A percentile compares a stretch with the other conserved stretches of the same genome.
phyloP scores from a whole-genome alignment of 2,888 invertebrate genomes.

The Mythimna albipuncta region DNA sequence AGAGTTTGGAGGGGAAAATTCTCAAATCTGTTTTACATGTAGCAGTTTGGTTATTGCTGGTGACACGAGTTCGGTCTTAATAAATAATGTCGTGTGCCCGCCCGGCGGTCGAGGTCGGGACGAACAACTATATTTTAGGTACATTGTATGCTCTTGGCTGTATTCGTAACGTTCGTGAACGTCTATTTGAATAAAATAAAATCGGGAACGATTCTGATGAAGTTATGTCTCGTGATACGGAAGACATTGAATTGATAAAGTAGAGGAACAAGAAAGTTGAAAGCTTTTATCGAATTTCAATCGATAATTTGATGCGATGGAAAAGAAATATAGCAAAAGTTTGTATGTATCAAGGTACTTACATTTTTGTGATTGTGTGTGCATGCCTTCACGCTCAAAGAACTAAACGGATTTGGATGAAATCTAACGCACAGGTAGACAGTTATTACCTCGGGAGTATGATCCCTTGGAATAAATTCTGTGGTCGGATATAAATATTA shows the following conservation, averaged over 20 bases:
- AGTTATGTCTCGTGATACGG: constrained; percentile 1
- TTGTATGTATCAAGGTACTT: too few relatives aligned
- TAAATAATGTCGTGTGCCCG: constrained; percentile 66
- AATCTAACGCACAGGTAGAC: too few relatives aligned
- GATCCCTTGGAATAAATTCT: not conserved
- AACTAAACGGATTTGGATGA: too few relatives aligned
- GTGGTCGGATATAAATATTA: not conserved
- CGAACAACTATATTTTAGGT: constrained; percentile 58
- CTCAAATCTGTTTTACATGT: constrained; percentile 67
- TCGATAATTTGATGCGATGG: not conserved
- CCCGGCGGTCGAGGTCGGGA: constrained; percentile 59
- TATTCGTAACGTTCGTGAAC: constrained; percentile 30
- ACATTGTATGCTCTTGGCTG: constrained; percentile 42
- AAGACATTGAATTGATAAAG: not conserved
- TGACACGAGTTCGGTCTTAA: constrained; percentile 67
- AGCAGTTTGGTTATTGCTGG: constrained; percentile 64
- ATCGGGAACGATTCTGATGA: constrained; percentile 3
- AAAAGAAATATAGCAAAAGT: not conserved
- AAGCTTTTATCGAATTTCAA: not conserved
- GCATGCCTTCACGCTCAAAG: too few relatives aligned
- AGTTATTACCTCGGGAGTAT: not conserved
- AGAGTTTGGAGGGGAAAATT: constrained; percentile 52
- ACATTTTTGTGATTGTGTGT: too few relatives aligned
- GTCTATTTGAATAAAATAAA: constrained; percentile 45
- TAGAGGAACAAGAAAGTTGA: not conserved